phyloP scores from a whole-genome alignment of 1,140 invertebrate species.

The Caenorhabditis remanei region DNA sequence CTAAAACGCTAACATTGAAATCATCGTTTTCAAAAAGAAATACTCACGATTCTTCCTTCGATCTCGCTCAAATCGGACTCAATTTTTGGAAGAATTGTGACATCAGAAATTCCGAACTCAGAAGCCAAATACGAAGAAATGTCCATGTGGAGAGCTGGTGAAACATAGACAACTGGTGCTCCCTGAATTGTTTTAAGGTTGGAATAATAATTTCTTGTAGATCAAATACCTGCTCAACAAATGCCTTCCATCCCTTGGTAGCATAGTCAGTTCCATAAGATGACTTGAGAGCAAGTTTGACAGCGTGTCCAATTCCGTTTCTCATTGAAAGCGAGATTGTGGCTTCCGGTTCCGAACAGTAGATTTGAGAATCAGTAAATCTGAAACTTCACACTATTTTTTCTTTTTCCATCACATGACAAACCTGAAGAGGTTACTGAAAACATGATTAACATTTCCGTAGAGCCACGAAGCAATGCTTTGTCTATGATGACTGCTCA shows the following conservation, averaged over 20 bases:
- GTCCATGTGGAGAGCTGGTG: conserved; percentile 67
- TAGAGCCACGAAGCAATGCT: conserved; percentile 68
- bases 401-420: background rate
- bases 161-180: conserved; percentile 67
- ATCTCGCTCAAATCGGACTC: conserved; percentile 63
- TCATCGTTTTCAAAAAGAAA: background rate
- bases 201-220: background rate
- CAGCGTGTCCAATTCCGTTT: conserved; percentile 68
- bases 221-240: conserved; percentile 61
- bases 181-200: conserved; percentile 52
- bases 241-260: conserved; percentile 66
- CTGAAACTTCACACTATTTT: conserved; percentile 27
- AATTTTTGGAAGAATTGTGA: conserved; percentile 63
- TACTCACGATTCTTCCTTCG: conserved; percentile 68
- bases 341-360: conserved; percentile 62
- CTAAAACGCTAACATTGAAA: conserved; percentile 53
- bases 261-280: conserved; percentile 64
- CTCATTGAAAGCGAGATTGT: conserved; percentile 60
- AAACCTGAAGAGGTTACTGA: conserved; percentile 62
- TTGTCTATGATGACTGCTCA: conserved; percentile 67
- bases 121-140: conserved; percentile 63
- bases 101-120: conserved; percentile 68
- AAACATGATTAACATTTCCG: conserved; percentile 64
- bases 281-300: conserved; percentile 63
- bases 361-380: conserved; percentile 62